Conservation (phyloP, 2,888 invertebrate genomes). For the Pyralis farinalis region DNA sequence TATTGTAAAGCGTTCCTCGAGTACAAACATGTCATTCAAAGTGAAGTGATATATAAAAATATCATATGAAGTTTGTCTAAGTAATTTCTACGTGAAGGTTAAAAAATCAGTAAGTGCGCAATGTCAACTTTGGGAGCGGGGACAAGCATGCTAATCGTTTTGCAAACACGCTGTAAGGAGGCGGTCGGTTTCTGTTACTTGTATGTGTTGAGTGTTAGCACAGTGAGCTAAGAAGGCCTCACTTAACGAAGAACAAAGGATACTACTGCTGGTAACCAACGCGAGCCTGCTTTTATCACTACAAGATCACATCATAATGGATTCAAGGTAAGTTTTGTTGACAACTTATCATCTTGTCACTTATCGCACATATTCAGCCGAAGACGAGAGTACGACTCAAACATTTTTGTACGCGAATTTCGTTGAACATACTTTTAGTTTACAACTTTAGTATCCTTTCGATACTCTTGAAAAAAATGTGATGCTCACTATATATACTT, state of each 20-base stretch:
- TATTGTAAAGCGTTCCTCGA: slow-evolving; percentile 28
- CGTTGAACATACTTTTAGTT: no score
- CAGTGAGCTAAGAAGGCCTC: slow-evolving; percentile 50
- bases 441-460: no score
- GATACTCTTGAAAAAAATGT: no score
- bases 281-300: slow-evolving; percentile 29
- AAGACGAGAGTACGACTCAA: no score
- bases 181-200: slow-evolving; percentile 47
- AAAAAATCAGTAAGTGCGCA: slow-evolving; percentile 69
- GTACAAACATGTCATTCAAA: slow-evolving; percentile 32
- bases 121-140: slow-evolving; percentile 70
- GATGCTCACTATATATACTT: no score
- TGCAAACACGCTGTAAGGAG: slow-evolving; percentile 65
- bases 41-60: slow-evolving; percentile 43
- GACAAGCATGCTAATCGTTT: slow-evolving; percentile 68
- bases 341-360: background rate
- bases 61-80: slow-evolving; percentile 44
- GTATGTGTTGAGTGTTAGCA: slow-evolving; percentile 62
- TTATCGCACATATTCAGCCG: no score
- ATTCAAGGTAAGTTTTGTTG: slow-evolving; percentile 47
- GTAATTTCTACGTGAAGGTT: slow-evolving; percentile 63
- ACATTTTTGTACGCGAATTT: no score
- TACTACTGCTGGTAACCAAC: slow-evolving; percentile 34
- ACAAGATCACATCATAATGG: slow-evolving; percentile 52
- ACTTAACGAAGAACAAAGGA: slow-evolving; percentile 53